Evolutionary conservation across 2,888 invertebrate genomes (phyloP), one percentile per base, ranked within the genome.

Genomic region (Latheticus oryzae): DNA sequence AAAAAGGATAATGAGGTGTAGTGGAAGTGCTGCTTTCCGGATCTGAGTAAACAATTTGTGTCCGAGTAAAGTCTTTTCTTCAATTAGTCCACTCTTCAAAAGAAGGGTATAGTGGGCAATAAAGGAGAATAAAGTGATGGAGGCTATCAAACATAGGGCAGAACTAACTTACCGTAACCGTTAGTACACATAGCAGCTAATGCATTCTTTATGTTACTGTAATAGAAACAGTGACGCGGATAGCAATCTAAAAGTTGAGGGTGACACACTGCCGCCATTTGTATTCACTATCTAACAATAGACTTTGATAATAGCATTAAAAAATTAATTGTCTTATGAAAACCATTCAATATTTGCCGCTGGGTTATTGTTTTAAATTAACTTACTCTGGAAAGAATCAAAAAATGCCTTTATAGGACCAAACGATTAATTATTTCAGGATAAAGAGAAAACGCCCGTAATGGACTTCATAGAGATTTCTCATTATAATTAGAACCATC

Each of bases 201-300:
- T 75, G 75, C 75, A 74, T 73, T 75, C 75, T 75, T 75, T 75
- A 75, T 75, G 75, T 75, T 74, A 72, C 73, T 68, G 71, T 74
- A 75, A 75, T 75, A 75, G 75, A 73, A 73, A 73, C 73, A 73
- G 71, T 72, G 70, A 73, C 72, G 72, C 70, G 72, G 68, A 62
- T 66, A 65, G 71, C 72, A 72, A 71, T 71, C 67, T 70, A 72
- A 72, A 70, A 59, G 58, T 59, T 59, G 58, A 67, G 66, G 66
- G 63, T 63, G 64, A 64, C 61, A 64, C 64, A 64, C 51, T 62
- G 59, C 60, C 52, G 62, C 64, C 61, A 62, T 64, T 62, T 62
- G 62, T 62, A 53, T 64, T 64, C 62, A 64, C 56, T 62, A 64
- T 64, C 38, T 13, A 40, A 59, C 58, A 59, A 59, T 50, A 40